Percentiles rank a stretch among this genome's conserved stretches.
phyloP scores from a whole-genome alignment of 2,113 vertebrate genomes.

The Pelecanus crispus region DNA sequence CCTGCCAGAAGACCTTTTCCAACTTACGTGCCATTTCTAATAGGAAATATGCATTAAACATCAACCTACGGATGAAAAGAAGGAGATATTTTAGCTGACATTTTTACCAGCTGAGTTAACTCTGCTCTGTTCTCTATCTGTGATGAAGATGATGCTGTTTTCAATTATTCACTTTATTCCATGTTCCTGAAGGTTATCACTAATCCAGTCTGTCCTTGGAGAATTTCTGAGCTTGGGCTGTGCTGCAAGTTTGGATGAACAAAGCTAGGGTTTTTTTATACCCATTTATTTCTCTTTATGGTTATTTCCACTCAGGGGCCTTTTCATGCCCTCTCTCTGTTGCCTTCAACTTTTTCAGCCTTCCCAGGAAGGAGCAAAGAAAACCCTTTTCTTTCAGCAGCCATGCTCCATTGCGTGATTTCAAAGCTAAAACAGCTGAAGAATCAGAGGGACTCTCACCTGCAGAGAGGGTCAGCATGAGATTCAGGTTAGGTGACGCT shows the following conservation, averaged over 20 bases:
- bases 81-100: neutral
- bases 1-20: neutral
- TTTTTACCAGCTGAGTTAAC: neutral
- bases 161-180: neutral
- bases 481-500: neutral
- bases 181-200: neutral
- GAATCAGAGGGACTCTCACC: neutral
- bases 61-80: neutral
- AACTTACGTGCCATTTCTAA: neutral
- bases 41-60: neutral
- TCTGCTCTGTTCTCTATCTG: neutral
- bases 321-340: neutral
- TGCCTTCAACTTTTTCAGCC: neutral
- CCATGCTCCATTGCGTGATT: rapidly evolving
- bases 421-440: neutral
- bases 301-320: neutral
- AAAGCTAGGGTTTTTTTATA: neutral
- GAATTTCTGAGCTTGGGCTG: neutral
- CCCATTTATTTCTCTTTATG: neutral
- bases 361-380: neutral
- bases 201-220: neutral
- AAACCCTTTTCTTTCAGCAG: neutral
- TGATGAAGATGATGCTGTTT: neutral
- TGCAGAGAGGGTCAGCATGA: neutral
- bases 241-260: neutral